Evolutionary conservation across 23 tunicate species (phyloP), one percentile per base, ranked within the genome.

Genomic region (Clavelina lepadiformis): DNA sequence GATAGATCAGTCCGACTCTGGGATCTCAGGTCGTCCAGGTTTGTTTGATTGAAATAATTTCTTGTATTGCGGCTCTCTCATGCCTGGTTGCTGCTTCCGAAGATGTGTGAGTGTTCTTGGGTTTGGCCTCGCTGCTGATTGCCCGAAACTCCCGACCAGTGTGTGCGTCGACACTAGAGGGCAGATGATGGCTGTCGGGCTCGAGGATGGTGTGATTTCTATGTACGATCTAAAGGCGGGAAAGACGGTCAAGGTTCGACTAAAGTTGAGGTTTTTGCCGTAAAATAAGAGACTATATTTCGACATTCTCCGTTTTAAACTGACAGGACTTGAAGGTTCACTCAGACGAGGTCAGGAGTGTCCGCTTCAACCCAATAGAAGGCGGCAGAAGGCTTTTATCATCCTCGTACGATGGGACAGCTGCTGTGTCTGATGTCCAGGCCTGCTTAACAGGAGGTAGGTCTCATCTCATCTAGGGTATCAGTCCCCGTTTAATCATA

Each of bases 81-180:
- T 25, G 50, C 29, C n/a, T 25, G 26, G 31, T 29, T 59, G 21
- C 28, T 59, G 0, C n/a, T n/a, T n/a, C n/a, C n/a, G n/a, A 3
- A 77, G 78, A 18, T 84, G 93, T 45, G 68, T 69, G n/a, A 79
- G 79, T 47, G 81, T 84, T 47, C 74, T 84, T 51, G 93, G 78
- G 19, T 59, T 71, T 30, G 75, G 93, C 18, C 35, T 37, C 5
- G 13, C 81, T 18, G 18, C 63, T 35, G 64, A 55, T 29, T 25
- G 38, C 11, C 35, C 58, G 1, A 34, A 31, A 18, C 29, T 69
- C 4, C 77, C 93, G n/a, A 63, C 83, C 6, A 61, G 83, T 37
- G 61, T 84, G 5, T 76, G 83, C 54, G 93, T 84, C 28, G 83
- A 76, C 57, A 35, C 59, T n/a, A 56, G 38, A 33, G 93, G 78